Conservation (phyloP, 2,797 vertebrate genomes). For the Spheniscus humboldti region DNA sequence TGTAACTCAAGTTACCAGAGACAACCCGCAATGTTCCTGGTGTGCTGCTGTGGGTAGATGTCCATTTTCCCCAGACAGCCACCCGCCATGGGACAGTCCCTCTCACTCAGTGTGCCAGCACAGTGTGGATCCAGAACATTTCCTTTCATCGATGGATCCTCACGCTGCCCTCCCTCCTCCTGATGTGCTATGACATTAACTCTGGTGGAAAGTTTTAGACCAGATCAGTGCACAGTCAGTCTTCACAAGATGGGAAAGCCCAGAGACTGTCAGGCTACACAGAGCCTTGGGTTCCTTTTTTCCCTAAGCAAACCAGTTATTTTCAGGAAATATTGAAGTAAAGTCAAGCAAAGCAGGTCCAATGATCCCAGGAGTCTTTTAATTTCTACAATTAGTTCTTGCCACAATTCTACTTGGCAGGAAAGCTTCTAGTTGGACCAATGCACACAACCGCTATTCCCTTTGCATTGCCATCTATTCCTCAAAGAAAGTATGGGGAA, state of each 20-base stretch:
- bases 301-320: background rate
- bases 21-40: rapidly evolving
- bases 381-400: background rate
- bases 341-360: background rate
- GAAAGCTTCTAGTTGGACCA: background rate
- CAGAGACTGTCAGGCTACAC: background rate
- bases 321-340: background rate
- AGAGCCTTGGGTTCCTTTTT: background rate
- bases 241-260: background rate
- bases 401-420: background rate
- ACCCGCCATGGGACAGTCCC: background rate
- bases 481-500: background rate
- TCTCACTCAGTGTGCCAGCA: background rate
- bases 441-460: background rate
- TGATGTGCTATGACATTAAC: background rate
- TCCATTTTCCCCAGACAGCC: rapidly evolving
- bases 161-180: rapidly evolving
- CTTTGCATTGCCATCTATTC: background rate
- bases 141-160: background rate
- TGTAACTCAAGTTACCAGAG: background rate
- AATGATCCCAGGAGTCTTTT: background rate
- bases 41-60: background rate
- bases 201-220: background rate
- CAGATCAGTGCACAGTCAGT: background rate
- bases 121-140: too few relatives aligned